phyloP scores from a whole-genome alignment of 2,113 vertebrate species.

The Gadus macrocephalus region DNA sequence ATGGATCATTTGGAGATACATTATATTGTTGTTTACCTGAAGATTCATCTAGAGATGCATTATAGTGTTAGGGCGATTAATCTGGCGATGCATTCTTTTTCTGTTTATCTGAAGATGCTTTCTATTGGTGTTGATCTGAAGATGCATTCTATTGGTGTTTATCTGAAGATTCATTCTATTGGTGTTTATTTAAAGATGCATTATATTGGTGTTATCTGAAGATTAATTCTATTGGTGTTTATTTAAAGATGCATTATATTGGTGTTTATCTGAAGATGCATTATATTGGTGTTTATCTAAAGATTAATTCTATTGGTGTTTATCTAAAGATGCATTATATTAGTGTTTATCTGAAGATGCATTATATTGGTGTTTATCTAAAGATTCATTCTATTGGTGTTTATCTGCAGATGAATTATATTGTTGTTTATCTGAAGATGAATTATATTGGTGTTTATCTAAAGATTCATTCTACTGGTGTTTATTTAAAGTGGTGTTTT shows the following conservation, averaged over 20 bases:
- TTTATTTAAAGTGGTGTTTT: background rate
- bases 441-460: background rate
- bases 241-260: background rate
- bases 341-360: background rate
- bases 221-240: too few relatives aligned
- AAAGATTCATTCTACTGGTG: background rate
- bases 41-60: background rate
- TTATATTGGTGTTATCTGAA: background rate
- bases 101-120: background rate
- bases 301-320: too few relatives aligned
- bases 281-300: background rate
- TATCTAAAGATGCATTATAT: too few relatives aligned
- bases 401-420: background rate
- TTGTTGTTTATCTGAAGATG: background rate
- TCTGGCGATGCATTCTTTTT: background rate
- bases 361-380: background rate
- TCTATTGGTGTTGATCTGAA: background rate
- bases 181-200: background rate
- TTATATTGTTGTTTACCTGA: background rate
- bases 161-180: too few relatives aligned
- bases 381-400: background rate
- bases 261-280: background rate
- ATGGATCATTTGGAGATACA: background rate
- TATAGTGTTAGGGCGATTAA: too few relatives aligned
- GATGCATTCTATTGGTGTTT: background rate